Evolutionary conservation across 2,888 invertebrate genomes (phyloP), one percentile per base, ranked within the genome.

Genomic region (Synanthedon myopaeformis): DNA sequence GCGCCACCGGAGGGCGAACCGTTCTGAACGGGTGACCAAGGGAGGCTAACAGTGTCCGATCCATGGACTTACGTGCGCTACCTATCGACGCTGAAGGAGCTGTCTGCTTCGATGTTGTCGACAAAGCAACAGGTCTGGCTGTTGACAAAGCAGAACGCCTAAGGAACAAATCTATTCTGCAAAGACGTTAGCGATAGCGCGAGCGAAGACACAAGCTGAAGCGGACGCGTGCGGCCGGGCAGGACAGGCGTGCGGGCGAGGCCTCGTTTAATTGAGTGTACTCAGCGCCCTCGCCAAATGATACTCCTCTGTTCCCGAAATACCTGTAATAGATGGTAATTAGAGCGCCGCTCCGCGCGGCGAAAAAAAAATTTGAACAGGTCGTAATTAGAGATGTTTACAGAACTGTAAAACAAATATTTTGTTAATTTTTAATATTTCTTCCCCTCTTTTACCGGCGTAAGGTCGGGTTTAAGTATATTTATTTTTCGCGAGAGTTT

Each of bases 21-120:
- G 83, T 82, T 82, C 79, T 82, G 76, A 79, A 65, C 78, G 84
- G 90, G 90, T 90, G 90, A 89, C 89, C 89, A 88, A 85, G 89
- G 87, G 76, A 62, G 76, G 73, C 66, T 69, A 66, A 63, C 74
- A 67, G 73, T 63, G 70, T 63, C 67, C 69, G 66, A 67, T 62
- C 66, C 57, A 61, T 65, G 70, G 73, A 67, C 75, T 67, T 64
- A 66, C 67, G 69, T 67, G 70, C 70, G 76, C 73, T 69, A 61
- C 65, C 69, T 69, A 65, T 59, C 65, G 69, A 56, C 63, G 13
- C 49, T 3, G 49, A 19, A 17, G 49, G 50, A 12, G 52, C 55
- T 55, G 51, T 59, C 54, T 55, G 58, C 58, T 56, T 35, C 10
- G 59, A 56, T 49, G 59, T 49, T 53, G 58, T 57, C 61, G 54